A percentile compares a stretch with the other conserved stretches of the same genome.
phyloP scores from a whole-genome alignment of 2,888 invertebrate genomes.

The Tenthredo mesomela region DNA sequence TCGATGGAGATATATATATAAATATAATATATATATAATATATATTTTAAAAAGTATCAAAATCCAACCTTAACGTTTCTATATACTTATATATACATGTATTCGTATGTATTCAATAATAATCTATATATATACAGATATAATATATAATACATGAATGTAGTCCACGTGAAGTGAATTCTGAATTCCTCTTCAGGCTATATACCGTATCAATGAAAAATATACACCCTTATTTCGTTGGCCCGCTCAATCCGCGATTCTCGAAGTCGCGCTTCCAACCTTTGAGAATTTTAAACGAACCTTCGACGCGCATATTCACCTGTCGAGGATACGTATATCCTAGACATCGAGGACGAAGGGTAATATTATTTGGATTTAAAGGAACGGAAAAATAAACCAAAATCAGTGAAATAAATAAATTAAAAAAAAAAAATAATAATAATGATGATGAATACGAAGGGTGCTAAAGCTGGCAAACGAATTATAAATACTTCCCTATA shows the following conservation, averaged over 20 bases:
- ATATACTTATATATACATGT: background rate
- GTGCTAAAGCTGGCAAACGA: background rate
- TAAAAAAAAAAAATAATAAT: background rate
- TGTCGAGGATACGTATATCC: background rate
- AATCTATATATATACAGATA: background rate
- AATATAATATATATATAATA: too few relatives aligned
- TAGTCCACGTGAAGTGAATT: background rate
- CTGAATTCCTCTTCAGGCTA: constrained; percentile 5
- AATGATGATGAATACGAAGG: background rate
- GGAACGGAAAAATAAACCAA: background rate
- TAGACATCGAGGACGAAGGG: background rate
- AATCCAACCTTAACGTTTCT: background rate
- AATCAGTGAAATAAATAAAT: background rate
- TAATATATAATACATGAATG: background rate
- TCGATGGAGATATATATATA: too few relatives aligned
- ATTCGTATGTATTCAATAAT: background rate
- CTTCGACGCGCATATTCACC: background rate
- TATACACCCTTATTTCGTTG: background rate
- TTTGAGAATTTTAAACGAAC: constrained; percentile 40
- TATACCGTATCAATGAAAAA: constrained; percentile 9
- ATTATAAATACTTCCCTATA: constrained; percentile 2
- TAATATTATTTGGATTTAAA: background rate
- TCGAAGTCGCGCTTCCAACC: constrained; percentile 1
- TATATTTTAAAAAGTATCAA: background rate
- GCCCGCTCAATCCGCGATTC: background rate